Evolutionary conservation across 1,140 invertebrate genomes (phyloP).

Genomic region (Trachelipus rathkii): DNA sequence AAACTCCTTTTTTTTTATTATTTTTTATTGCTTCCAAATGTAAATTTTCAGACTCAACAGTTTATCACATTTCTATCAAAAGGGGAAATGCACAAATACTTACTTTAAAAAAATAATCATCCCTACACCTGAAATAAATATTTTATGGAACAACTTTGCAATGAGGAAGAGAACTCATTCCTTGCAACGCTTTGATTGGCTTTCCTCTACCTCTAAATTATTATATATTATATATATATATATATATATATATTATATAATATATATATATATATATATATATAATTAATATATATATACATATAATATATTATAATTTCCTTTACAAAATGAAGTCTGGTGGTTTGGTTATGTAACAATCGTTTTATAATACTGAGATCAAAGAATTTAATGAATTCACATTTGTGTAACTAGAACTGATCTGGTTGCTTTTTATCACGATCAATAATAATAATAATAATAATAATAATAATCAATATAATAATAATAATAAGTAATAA

Average conservation of each 20-base stretch:
- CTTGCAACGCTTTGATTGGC: not conserved
- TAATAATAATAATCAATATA: no score
- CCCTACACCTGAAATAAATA: not conserved
- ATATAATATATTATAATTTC: not conserved
- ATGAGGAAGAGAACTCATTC: not conserved
- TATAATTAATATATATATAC: not conserved
- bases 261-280: not conserved
- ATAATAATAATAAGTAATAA: no score
- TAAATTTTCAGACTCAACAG: not conserved
- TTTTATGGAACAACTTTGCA: not conserved
- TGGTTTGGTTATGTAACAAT: no score
- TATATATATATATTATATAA: constrained; percentile 23
- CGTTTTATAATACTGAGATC: no score
- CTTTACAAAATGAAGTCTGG: no score
- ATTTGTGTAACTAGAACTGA: no score
- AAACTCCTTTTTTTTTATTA: no score
- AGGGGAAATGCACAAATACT: not conserved
- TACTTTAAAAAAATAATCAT: not conserved
- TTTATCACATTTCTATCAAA: not conserved
- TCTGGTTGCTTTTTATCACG: no score
- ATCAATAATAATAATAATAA: no score
- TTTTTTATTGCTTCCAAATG: constrained; percentile 1
- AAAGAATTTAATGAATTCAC: no score
- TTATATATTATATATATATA: constrained; percentile 17
- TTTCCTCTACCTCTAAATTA: constrained; percentile 6